Evolutionary conservation across 2,797 vertebrate genomes (phyloP).

Genomic region (Antennarius maculatus): DNA sequence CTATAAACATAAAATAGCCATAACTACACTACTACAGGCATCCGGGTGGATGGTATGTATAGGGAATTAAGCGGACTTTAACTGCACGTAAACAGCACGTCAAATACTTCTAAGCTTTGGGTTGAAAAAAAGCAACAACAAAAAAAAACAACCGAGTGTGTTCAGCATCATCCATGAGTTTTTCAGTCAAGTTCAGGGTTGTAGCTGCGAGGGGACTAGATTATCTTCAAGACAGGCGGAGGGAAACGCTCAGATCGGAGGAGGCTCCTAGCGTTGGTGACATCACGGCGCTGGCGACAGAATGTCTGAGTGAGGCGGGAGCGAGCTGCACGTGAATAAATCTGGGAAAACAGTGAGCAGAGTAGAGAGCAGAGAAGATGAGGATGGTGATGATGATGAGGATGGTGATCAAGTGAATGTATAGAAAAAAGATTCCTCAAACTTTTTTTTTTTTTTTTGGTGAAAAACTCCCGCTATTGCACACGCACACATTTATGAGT

Average conservation of each 20-base stretch:
- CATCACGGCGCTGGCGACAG: constrained; percentile 87
- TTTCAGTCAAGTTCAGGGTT: constrained; percentile 48
- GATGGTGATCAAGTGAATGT: constrained; percentile 35
- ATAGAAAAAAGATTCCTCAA: constrained; percentile 32
- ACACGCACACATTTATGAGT: background rate
- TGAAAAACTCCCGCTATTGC: constrained; percentile 26
- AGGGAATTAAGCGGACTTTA: background rate
- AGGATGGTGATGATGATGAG: background rate
- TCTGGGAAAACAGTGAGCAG: constrained; percentile 81
- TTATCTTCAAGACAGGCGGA: constrained; percentile 76
- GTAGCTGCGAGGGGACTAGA: constrained; percentile 74
- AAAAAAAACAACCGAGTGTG: background rate
- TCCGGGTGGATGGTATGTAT: background rate
- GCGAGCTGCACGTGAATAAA: constrained; percentile 85
- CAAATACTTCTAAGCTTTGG: background rate
- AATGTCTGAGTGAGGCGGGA: constrained; percentile 87
- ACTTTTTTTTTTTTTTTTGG: constrained; percentile 15
- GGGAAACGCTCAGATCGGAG: constrained; percentile 70
- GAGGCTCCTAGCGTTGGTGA: constrained; percentile 74
- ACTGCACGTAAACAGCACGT: background rate
- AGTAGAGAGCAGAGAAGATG: constrained; percentile 3
- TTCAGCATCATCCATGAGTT: background rate
- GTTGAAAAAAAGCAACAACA: no score
- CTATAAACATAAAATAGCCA: background rate
- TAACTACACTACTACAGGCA: background rate